These are phyloP conservation scores for Candoia aspera DNA, from an alignment of 2,113 vertebrate species.

Conservation along the genomic window DNA sequence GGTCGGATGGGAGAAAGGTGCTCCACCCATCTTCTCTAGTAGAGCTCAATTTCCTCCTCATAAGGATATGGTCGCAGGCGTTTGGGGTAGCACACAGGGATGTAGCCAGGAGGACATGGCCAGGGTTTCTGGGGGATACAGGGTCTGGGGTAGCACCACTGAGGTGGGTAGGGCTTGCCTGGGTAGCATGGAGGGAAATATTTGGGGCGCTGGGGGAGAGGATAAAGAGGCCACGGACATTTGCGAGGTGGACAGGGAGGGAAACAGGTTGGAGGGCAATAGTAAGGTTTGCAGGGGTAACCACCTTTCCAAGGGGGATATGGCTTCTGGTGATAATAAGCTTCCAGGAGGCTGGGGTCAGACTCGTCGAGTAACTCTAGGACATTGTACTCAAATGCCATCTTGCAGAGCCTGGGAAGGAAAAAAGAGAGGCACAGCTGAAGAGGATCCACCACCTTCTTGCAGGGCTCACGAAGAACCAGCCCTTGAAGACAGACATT, in stretches of 20 bases:
- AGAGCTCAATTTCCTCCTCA: background rate
- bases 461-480: background rate
- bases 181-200: too few relatives aligned
- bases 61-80: background rate
- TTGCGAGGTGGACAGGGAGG: background rate
- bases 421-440: background rate
- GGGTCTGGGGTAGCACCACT: background rate
- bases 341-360: background rate
- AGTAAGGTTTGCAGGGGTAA: background rate
- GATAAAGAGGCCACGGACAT: background rate
- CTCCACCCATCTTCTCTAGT: background rate
- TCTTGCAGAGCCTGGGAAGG: background rate
- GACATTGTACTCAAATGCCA: background rate
- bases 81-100: background rate
- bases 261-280: background rate
- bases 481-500: background rate
- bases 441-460: background rate
- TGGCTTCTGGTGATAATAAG: background rate
- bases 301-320: background rate
- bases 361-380: background rate
- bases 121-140: background rate
- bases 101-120: background rate
- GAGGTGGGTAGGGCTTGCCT: background rate
- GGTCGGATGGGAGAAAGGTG: rapidly evolving
- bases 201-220: too few relatives aligned